Conservation (phyloP, 1,140 invertebrate species). For the Drosophila kepulauana region DNA sequence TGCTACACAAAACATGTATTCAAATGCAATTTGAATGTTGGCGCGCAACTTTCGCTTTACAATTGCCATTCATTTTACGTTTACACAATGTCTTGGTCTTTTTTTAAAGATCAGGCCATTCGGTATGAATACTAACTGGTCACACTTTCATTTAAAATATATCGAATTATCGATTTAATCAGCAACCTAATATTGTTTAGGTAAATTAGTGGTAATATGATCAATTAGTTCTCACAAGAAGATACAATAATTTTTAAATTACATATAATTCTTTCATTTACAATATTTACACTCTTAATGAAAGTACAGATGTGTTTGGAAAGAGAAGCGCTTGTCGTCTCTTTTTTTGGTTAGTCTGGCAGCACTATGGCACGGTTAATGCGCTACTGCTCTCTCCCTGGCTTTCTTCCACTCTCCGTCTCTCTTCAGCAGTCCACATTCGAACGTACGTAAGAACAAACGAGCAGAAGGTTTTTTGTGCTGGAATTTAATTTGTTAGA, state of each 20-base stretch:
- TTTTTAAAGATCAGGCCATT: background rate
- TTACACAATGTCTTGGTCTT: background rate
- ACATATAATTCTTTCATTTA: background rate
- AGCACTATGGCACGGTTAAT: slow-evolving; percentile 31
- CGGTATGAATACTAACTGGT: background rate
- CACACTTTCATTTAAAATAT: background rate
- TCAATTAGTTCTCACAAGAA: background rate
- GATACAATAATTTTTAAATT: background rate
- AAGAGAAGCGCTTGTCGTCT: background rate
- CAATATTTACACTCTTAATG: background rate
- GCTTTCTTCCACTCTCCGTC: slow-evolving; percentile 63
- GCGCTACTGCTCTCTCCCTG: slow-evolving; percentile 54
- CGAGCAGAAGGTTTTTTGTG: slow-evolving; percentile 60
- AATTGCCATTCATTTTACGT: slow-evolving; percentile 7
- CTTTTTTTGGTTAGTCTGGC: slow-evolving; percentile 14
- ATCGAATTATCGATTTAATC: background rate
- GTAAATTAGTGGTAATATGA: background rate
- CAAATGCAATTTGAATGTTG: slow-evolving; percentile 5
- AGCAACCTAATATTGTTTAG: background rate
- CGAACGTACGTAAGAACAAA: slow-evolving; percentile 60
- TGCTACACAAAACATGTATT: slow-evolving; percentile 5
- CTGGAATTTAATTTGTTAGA: slow-evolving; percentile 83
- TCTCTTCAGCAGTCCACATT: slow-evolving; percentile 60
- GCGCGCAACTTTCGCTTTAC: slow-evolving; percentile 5
- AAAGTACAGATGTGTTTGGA: background rate